Evolutionary conservation across 64 coral and sea anemone genomes (phyloP).

Genomic region (Hydrozoanthus tunicans): DNA sequence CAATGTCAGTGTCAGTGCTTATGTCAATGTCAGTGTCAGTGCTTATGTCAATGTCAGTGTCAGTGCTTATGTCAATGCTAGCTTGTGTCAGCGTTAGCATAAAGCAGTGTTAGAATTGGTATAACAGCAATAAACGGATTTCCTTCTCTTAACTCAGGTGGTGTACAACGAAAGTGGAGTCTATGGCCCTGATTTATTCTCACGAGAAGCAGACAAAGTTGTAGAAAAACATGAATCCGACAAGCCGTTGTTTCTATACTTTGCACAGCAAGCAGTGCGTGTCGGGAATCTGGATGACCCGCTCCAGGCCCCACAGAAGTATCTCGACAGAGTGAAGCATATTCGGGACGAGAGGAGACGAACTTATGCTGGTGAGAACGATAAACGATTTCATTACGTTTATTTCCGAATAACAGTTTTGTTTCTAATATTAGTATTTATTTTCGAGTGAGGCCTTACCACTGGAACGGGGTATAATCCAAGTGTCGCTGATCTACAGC

Average conservation of each 20-base stretch:
- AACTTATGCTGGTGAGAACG: slow-evolving; percentile 74
- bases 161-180: slow-evolving; percentile 89
- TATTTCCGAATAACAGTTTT: too few relatives aligned
- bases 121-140: neutral
- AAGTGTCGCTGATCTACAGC: too few relatives aligned
- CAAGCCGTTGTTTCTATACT: slow-evolving; percentile 87
- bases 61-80: too few relatives aligned
- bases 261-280: slow-evolving; percentile 88
- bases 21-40: too few relatives aligned
- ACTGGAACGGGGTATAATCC: too few relatives aligned
- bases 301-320: slow-evolving; percentile 81
- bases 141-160: slow-evolving; percentile 49
- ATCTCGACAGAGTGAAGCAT: slow-evolving; percentile 71
- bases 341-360: slow-evolving; percentile 73
- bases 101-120: too few relatives aligned
- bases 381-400: neutral
- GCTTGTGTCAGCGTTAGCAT: too few relatives aligned
- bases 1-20: too few relatives aligned
- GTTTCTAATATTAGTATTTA: too few relatives aligned
- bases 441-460: too few relatives aligned
- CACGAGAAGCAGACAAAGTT: slow-evolving; percentile 88
- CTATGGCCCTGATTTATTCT: slow-evolving; percentile 82
- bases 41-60: too few relatives aligned
- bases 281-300: slow-evolving; percentile 83
- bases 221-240: slow-evolving; percentile 53